Base-by-base conservation (phyloP, 2,888 invertebrate genomes). In the Cryptophagus acutangulus region DNA sequence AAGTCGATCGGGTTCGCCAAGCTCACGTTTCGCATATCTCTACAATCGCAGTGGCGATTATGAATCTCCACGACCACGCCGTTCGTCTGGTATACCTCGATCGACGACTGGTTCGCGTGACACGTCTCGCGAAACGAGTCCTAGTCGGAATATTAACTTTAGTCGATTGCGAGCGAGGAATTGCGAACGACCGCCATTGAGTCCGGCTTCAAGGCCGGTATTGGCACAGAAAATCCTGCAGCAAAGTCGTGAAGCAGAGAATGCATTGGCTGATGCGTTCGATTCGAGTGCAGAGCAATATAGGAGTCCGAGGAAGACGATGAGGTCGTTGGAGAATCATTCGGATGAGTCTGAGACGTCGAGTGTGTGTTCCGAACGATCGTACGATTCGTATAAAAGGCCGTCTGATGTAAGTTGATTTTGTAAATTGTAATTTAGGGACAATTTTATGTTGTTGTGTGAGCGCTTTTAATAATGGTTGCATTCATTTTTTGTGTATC, bases 281-380 rank as follows among this genome's bases (percentile, higher is more conserved):
- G 66, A 67, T 52, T 48, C 52, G 1, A 29, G 61, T 1, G 54
- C 55, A 25, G 63, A 64, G 40, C 60, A 55, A 36, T 66, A 58
- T 38, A 51, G 67, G 40, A 63, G 59, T 43, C 63, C 67, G 16
- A 55, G 69, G 43, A 67, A 67, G 47, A 44, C 49, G 3, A 58
- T 67, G 52, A 51, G 67, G 25, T 66, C 69, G 1, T 42, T 69
- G 1, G 86, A 87, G 17, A 89, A 91, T 59, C 84, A 84, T 59
- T 84, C 84, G 9, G 86, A 86, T 55, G 91, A 92, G 61, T 91
- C 93, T 5, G 95, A 96, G 68, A 94, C 93, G 0, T 95, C 94
- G 33, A 94, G 93, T 62, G 86, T 96, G 8, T 94, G 94, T 66
- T 95, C 94, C 0, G 95, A 95, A 59, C 74, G 89, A 17, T 90